Evolutionary conservation across 2,113 vertebrate species (phyloP), one percentile per base, ranked within the genome.

Genomic region (Hucho hucho): DNA sequence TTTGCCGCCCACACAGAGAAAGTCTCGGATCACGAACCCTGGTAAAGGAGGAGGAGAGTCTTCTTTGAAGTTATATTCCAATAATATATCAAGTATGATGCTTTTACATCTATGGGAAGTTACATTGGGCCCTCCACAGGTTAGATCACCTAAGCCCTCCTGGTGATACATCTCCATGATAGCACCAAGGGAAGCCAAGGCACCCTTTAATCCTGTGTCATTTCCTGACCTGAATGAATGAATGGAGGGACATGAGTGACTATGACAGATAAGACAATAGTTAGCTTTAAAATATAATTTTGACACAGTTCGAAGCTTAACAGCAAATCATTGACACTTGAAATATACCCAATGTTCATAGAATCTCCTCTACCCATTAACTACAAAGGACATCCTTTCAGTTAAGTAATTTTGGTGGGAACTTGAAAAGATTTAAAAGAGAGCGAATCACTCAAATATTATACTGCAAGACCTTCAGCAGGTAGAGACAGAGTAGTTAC

Each of bases 311-410:
- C 2, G 16, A 47, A 73, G 2, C 68, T 78, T 75, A 47, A 74
- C 6, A 16, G 84, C 68, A 70, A 94, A 94, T 93, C 84, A 94
- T 93, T 93, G 85, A 93, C 88, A 25, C 80, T 81, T 84, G 46
- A 75, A 81, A 83, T 69, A 71, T 64, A 16, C 64, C 70, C 25
- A 72, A 87, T 78, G 75, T 86, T 78, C 25, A 75, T 81, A 74
- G 75, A 53, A 80, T 75, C 67, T 75, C 69, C 68, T 64, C 82
- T 91, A 93, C 72, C 75, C 84, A 94, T 94, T 93, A 94, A 94
- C 92, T 83, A 56, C 66, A 79, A 79, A 81, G 83, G 80, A 89
- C 84, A 83, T 84, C 86, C 81, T 89, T 80, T 83, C 71, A 73
- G 82, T 86, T 87, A 70, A 73, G 81, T 75, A 81, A 81, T 75